Conservation (phyloP, 2,888 invertebrate genomes). For the Erebia epiphron region DNA sequence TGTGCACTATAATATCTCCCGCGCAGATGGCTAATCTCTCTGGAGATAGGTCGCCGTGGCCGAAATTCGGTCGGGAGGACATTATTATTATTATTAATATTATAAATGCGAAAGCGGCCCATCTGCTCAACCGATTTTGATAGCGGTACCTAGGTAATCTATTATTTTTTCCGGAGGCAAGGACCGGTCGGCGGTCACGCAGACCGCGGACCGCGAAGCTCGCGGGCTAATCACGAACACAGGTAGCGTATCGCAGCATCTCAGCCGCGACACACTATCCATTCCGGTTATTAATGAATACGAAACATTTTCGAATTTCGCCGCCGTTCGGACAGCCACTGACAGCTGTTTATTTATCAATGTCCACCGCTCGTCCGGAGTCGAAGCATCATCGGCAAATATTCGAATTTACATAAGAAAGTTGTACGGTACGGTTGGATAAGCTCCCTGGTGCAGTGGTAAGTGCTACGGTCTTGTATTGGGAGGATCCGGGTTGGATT, state of each 20-base stretch:
- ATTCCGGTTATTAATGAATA: slow-evolving; percentile 74
- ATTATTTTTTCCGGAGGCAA: slow-evolving; percentile 16
- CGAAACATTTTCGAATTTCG: slow-evolving; percentile 64
- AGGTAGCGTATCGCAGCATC: slow-evolving; percentile 72
- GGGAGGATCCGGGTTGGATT: no score
- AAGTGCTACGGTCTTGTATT: no score
- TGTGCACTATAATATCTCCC: no score
- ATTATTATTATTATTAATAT: no score
- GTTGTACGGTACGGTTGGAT: slow-evolving; percentile 34
- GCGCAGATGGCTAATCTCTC: no score
- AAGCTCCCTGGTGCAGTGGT: not conserved
- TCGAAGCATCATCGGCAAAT: slow-evolving; percentile 58
- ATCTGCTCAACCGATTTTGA: no score
- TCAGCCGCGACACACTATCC: slow-evolving; percentile 60
- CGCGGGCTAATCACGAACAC: slow-evolving; percentile 62
- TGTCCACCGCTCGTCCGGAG: slow-evolving; percentile 54
- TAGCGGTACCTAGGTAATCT: slow-evolving; percentile 3
- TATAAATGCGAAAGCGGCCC: no score
- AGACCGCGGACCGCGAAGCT: slow-evolving; percentile 18
- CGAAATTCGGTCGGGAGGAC: no score
- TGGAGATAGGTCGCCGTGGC: no score
- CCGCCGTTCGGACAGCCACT: slow-evolving; percentile 61
- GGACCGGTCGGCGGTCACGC: slow-evolving; percentile 28
- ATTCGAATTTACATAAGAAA: slow-evolving; percentile 60
- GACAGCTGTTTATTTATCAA: slow-evolving; percentile 76